phyloP scores from a whole-genome alignment of 2,113 vertebrate species.

The Carassius gibelio region DNA sequence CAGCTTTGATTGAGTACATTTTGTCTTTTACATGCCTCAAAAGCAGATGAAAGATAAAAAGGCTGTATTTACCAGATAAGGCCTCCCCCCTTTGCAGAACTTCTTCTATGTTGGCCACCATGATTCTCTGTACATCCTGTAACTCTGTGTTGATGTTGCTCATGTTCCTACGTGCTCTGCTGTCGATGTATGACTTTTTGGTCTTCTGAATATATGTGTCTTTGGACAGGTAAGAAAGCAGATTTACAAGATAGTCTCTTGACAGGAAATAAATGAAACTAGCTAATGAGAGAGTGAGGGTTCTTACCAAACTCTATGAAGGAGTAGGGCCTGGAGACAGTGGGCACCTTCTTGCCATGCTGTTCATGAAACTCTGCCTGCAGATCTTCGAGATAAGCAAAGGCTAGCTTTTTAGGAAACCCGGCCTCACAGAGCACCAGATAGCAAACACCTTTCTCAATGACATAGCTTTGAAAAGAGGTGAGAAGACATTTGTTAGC shows the following conservation, averaged over 20 bases:
- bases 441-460: conserved; percentile 95
- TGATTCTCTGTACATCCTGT: conserved; percentile 97
- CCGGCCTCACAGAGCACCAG: conserved; percentile 93
- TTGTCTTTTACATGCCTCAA: too few species aligned
- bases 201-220: conserved; percentile 99
- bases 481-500: background rate
- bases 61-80: conserved; percentile 82
- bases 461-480: conserved; percentile 84
- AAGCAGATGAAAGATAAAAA: too few species aligned
- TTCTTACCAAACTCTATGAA: conserved; percentile 96
- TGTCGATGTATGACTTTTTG: conserved; percentile 98
- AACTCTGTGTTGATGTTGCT: conserved; percentile 97
- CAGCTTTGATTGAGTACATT: too few species aligned
- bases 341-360: conserved; percentile 93
- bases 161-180: conserved; percentile 91
- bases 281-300: background rate
- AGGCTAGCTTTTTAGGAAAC: conserved; percentile 95
- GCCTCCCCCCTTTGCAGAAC: conserved; percentile 95
- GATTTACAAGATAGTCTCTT: conserved; percentile 45
- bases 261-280: background rate
- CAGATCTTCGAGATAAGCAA: conserved; percentile 93
- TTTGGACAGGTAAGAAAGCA: conserved; percentile 59
- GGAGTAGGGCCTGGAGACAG: conserved; percentile 94
- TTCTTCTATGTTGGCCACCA: conserved; percentile 99
- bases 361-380: conserved; percentile 97